Evolutionary conservation across 35 echinoderm and acorn worm genomes (phyloP), one percentile per base, ranked within the genome.

Genomic region (Apostichopus parvimensis): DNA sequence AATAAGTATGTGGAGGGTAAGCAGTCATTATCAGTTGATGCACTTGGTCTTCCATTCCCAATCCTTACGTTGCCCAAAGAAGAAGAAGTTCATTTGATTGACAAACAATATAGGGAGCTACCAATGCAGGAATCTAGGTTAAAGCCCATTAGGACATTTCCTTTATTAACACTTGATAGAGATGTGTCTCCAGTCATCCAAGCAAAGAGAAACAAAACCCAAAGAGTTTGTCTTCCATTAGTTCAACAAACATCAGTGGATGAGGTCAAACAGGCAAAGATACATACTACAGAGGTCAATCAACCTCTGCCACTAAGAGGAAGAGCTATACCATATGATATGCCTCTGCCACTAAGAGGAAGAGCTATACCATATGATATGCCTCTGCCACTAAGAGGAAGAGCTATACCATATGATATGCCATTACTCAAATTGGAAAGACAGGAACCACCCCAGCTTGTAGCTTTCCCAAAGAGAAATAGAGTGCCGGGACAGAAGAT

Each of bases 371-470:
- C 18, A 45, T 5, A 88, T 73, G 22, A 64, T 52, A 72, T 88
- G 45, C 86, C 86, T 13, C 54, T 72, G 26, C 24, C 26, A 28
- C 26, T 28, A 28, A 28, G 26, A 28, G 26, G 26, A 28, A 28
- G 26, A 28, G 26, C 26, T 28, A 28, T 28, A 28, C 14, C 18
- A 45, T 5, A 88, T 73, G 22, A 64, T 52, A 72, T 88, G 45
- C 86, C 86, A 4, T 73, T 72, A 66, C 24, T 88, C 0, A 72
- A 18, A 0, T 62, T 88, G 24, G 83, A 71, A 12, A 34, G 68
- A 73, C 21, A 88, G 86, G 86, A 88, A 21, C 86, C 86, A 54
- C 86, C 86, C 24, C 86, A 88, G 57, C 62, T 88, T 18, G 6
- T 88, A 28, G 64, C 25, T 24, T 88, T 88, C 52, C 86, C 20